phyloP scores from a whole-genome alignment of 2,888 invertebrate species.

The Hemithea aestivaria region DNA sequence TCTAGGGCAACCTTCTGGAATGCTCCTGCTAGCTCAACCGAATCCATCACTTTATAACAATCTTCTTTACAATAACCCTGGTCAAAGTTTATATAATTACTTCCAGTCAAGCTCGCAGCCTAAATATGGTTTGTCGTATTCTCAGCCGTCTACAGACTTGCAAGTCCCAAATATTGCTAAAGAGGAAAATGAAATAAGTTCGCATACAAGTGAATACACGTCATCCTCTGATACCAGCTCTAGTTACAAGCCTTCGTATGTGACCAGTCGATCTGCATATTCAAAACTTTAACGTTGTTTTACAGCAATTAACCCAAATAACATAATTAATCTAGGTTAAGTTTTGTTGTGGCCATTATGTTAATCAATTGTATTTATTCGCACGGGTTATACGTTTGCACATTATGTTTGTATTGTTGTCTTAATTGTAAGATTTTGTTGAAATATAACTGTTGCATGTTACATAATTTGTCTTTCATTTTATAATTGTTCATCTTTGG shows the following conservation, averaged over 20 bases:
- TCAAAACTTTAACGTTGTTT: constrained; percentile 31
- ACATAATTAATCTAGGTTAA: constrained; percentile 12
- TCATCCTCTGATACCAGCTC: constrained; percentile 49
- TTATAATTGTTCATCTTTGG: not conserved
- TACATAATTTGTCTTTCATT: constrained; percentile 12
- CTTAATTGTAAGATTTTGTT: constrained; percentile 19
- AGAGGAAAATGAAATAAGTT: constrained; percentile 56
- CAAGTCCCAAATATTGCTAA: constrained; percentile 53
- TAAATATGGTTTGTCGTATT: constrained; percentile 52
- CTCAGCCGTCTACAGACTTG: constrained; percentile 43
- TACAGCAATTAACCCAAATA: constrained; percentile 15
- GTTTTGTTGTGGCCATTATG: constrained; percentile 37
- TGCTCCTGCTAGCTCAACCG: constrained; percentile 59
- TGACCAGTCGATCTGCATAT: constrained; percentile 49
- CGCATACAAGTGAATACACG: constrained; percentile 52
- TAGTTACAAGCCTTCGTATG: constrained; percentile 56
- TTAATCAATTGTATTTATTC: constrained; percentile 46
- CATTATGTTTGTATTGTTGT: constrained; percentile 17
- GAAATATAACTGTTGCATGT: constrained; percentile 20
- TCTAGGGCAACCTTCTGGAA: constrained; percentile 56
- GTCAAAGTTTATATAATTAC: constrained; percentile 61
- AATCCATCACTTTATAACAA: constrained; percentile 58
- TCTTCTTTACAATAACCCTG: constrained; percentile 51
- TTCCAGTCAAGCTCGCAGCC: constrained; percentile 58
- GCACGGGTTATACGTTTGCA: constrained; percentile 19